A percentile compares a stretch with the other conserved stretches of the same genome.
phyloP scores from a whole-genome alignment of 2,888 invertebrate species.

The Cabera pusaria region DNA sequence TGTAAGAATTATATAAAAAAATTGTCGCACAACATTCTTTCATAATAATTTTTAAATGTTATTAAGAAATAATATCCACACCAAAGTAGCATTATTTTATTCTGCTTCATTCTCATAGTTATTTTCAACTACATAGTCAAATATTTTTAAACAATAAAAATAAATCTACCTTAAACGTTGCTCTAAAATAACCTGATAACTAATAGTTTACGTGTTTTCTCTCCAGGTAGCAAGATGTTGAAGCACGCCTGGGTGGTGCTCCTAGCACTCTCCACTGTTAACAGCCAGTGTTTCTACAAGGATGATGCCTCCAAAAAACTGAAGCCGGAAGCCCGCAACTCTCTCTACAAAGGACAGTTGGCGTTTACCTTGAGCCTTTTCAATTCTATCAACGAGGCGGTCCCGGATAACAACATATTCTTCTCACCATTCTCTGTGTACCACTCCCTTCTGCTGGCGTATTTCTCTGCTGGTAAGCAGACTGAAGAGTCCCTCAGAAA shows the following conservation, averaged over 20 bases:
- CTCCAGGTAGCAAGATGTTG: slow-evolving; percentile 57
- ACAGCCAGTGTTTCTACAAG: slow-evolving; percentile 72
- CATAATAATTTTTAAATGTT: too few relatives aligned
- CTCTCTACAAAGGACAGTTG: slow-evolving; percentile 76
- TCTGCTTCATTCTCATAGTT: too few relatives aligned
- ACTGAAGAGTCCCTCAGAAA: slow-evolving; percentile 87
- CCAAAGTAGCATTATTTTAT: too few relatives aligned
- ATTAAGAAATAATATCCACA: too few relatives aligned
- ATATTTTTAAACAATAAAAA: too few relatives aligned
- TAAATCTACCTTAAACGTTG: too few relatives aligned
- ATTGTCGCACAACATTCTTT: too few relatives aligned
- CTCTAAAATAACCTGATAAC: too few relatives aligned
- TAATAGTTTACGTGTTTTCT: too few relatives aligned
- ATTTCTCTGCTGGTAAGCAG: slow-evolving; percentile 88
- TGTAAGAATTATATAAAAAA: too few relatives aligned
- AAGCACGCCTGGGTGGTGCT: slow-evolving; percentile 47
- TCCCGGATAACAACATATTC: slow-evolving; percentile 90
- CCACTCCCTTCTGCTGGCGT: slow-evolving; percentile 90
- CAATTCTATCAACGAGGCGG: slow-evolving; percentile 85
- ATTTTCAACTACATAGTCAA: too few relatives aligned
- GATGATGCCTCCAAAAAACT: slow-evolving; percentile 71
- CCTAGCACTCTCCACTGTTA: slow-evolving; percentile 50
- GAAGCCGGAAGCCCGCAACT: slow-evolving; percentile 58
- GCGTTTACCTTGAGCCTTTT: slow-evolving; percentile 89
- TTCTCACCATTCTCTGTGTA: slow-evolving; percentile 95